Conservation (phyloP, 1,140 invertebrate genomes). For the Samia ricini region DNA sequence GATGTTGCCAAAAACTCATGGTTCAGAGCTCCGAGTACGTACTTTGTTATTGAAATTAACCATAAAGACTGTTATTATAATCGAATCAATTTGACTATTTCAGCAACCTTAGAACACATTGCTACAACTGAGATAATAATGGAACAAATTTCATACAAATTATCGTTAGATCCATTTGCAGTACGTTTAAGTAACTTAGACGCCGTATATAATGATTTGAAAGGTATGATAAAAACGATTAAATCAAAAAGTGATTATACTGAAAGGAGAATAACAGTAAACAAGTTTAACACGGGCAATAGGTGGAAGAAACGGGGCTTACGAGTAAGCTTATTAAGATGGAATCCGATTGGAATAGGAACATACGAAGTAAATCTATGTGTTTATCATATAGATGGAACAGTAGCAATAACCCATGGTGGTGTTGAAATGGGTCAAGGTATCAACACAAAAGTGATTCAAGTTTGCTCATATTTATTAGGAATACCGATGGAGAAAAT, state of each 20-base stretch:
- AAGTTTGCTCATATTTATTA: conserved; percentile 84
- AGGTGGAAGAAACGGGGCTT: conserved; percentile 88
- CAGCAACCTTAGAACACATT: conserved; percentile 82
- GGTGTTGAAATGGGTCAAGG: conserved; percentile 93
- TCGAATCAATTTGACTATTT: conserved; percentile 59
- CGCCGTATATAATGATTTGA: conserved; percentile 51
- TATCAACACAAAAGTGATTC: conserved; percentile 85
- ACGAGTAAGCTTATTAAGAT: conserved; percentile 81
- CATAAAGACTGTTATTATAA: not conserved
- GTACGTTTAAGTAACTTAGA: conserved; percentile 82
- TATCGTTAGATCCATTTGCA: conserved; percentile 83
- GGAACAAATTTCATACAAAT: conserved; percentile 85
- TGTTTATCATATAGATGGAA: conserved; percentile 86
- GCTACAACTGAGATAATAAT: conserved; percentile 87
- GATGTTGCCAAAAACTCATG: conserved; percentile 82
- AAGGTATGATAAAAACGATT: conserved; percentile 11
- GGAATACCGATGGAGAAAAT: conserved; percentile 83
- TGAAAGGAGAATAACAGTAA: not conserved
- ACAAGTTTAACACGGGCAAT: conserved; percentile 82
- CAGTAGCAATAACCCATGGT: conserved; percentile 85
- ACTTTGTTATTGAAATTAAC: not conserved
- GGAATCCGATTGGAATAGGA: conserved; percentile 74
- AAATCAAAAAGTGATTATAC: conserved; percentile 2
- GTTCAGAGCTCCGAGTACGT: conserved; percentile 79
- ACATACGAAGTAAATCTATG: conserved; percentile 81